Evolutionary conservation across 30 jellyfish, hydroid and myxozoan species (phyloP).

Genomic region (Hydractinia echinata): DNA sequence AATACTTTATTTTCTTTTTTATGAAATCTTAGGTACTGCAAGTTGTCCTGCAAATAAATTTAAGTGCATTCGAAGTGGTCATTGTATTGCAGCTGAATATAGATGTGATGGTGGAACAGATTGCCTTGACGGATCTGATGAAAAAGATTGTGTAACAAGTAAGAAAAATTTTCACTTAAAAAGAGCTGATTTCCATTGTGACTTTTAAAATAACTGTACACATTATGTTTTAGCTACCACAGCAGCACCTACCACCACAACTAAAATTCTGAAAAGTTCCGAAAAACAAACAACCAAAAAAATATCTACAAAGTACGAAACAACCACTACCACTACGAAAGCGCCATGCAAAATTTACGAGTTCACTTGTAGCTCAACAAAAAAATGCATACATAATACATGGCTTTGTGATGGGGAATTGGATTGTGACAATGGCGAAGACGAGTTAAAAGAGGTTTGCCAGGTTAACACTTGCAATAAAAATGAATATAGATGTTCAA

Average conservation of each 20-base stretch:
- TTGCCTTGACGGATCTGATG: slow-evolving; percentile 93
- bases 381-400: slow-evolving; percentile 49
- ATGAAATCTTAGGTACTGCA: slow-evolving; percentile 32
- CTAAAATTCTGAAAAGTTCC: slow-evolving; percentile 19
- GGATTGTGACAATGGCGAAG: slow-evolving; percentile 79
- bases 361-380: slow-evolving; percentile 31
- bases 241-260: no score
- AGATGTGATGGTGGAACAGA: slow-evolving; percentile 79
- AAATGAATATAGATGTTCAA: slow-evolving; percentile 66
- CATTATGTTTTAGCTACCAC: no score
- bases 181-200: no score
- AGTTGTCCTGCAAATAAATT: slow-evolving; percentile 52
- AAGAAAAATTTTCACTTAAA: background rate
- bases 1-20: no score
- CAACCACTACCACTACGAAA: slow-evolving; percentile 44
- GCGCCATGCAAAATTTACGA: slow-evolving; percentile 38
- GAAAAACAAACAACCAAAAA: slow-evolving; percentile 6
- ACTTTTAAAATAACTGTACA: no score
- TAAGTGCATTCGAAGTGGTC: slow-evolving; percentile 73
- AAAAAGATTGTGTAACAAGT: slow-evolving; percentile 53
- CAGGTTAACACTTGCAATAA: slow-evolving; percentile 39
- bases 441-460: slow-evolving; percentile 54
- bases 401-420: slow-evolving; percentile 90
- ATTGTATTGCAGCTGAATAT: slow-evolving; percentile 47
- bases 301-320: slow-evolving; percentile 27